phyloP scores from a whole-genome alignment of 2,888 invertebrate species.

The Lochmaea crataegi region DNA sequence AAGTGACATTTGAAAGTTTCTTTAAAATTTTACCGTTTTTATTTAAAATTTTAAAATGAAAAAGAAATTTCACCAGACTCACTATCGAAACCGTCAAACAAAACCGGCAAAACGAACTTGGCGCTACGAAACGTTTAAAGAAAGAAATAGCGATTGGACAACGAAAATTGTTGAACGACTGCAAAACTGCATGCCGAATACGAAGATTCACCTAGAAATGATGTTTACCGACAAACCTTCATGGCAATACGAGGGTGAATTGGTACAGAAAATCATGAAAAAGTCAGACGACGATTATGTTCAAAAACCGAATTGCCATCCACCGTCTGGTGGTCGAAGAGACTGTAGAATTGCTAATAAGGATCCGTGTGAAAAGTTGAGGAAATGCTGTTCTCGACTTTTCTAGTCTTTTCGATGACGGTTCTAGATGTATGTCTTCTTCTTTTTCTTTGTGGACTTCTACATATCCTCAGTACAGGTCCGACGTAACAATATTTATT shows the following conservation, averaged over 20 bases:
- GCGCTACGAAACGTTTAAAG: neutral
- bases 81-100: neutral
- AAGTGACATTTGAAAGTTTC: neutral
- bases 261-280: conserved; percentile 1
- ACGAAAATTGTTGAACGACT: neutral
- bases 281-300: neutral
- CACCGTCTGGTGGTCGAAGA: neutral
- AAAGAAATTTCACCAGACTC: neutral
- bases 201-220: neutral
- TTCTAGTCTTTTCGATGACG: too few relatives aligned
- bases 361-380: neutral
- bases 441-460: too few relatives aligned
- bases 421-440: too few relatives aligned
- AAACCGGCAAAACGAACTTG: neutral
- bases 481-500: too few relatives aligned
- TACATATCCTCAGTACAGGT: too few relatives aligned
- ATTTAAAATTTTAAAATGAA: neutral
- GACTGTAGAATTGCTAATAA: neutral
- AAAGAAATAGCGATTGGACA: neutral
- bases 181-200: neutral
- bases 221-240: neutral
- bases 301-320: neutral
- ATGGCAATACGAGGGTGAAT: neutral
- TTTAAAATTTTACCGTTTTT: neutral
- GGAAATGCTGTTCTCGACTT: too few relatives aligned